Evolutionary conservation across 2,888 invertebrate genomes (phyloP), one percentile per base, ranked within the genome.

Genomic region (Petrophora chlorosata): DNA sequence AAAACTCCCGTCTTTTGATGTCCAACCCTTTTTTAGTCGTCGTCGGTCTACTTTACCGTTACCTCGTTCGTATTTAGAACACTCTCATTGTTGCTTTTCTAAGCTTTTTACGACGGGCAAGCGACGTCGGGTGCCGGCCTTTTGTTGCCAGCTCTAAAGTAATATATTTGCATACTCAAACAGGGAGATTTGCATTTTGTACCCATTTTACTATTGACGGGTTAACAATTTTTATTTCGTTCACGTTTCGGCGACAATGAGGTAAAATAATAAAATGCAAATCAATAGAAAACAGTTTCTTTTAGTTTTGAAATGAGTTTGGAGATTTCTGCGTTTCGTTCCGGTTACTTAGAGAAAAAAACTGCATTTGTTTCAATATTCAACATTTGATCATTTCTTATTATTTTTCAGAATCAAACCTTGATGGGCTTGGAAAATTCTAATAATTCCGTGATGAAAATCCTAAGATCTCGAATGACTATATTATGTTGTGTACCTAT

Each of bases 91-190:
- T 81, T 52, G 65, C 51, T 76, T 76, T 72, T 79, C 73, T 77
- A 79, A 74, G 73, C 80, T 84, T 86, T 87, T 88, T 87, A 88
- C 74, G 73, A 76, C 69, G 22, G 64, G 53, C 71, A 44, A 66
- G 49, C 67, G 65, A 63, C 64, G 73, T 61, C 74, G 79, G 80
- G 73, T 73, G 71, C 65, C 63, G 65, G 51, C 53, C 74, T 70
- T 73, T 82, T 85, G 82, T 84, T 66, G 65, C 60, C 56, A 16
- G 49, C 56, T 56, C 59, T 46, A 75, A 68, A 78, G 69, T 59
- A 73, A 79, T 77, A 72, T 71, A 84, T 89, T 89, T 88, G 88
- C 88, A 89, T 89, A 86, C 77, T 80, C 71, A 76, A 75, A 76
- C 67, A 67, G 58, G 53, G 51, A 76, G 65, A 86, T 87, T 86